These are phyloP conservation scores for Agapornis roseicollis DNA, from an alignment of 2,113 vertebrate genomes.

Conservation along the genomic window DNA sequence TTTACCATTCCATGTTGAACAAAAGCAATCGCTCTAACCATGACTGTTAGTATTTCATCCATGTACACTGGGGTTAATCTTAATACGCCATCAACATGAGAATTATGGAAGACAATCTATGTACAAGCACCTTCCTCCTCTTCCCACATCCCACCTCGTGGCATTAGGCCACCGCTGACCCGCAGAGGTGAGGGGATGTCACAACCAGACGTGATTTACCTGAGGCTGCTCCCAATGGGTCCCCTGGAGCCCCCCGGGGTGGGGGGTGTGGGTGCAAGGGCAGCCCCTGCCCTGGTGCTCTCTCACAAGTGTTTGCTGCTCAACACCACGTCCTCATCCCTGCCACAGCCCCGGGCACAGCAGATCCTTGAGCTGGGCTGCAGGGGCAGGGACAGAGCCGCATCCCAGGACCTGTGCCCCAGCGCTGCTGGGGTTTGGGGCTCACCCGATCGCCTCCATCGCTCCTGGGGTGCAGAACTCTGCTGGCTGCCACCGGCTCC, in stretches of 20 bases:
- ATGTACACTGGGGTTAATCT: slow-evolving; percentile 65
- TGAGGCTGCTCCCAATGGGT: neutral
- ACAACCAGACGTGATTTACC: neutral
- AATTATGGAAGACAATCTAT: slow-evolving; percentile 65
- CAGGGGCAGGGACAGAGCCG: neutral
- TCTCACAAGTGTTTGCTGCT: neutral
- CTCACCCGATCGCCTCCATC: neutral
- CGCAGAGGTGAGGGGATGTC: accelerated
- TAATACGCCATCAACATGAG: slow-evolving; percentile 45
- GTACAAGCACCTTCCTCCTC: slow-evolving; percentile 28
- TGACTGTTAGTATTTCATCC: slow-evolving; percentile 50
- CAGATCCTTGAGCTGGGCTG: neutral
- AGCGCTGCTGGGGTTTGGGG: neutral
- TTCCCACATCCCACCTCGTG: neutral
- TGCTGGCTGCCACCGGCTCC: accelerated
- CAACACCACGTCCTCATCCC: accelerated
- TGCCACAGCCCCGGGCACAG: accelerated
- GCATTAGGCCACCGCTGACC: neutral
- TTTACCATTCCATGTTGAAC: slow-evolving; percentile 45
- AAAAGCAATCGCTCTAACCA: neutral
- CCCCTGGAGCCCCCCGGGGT: neutral
- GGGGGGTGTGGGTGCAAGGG: too few species aligned
- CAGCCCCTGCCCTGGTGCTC: neutral
- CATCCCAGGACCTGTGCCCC: neutral
- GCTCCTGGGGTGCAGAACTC: neutral